Conservation (phyloP, 2,113 vertebrate species). For the Manacus vitellinus region DNA sequence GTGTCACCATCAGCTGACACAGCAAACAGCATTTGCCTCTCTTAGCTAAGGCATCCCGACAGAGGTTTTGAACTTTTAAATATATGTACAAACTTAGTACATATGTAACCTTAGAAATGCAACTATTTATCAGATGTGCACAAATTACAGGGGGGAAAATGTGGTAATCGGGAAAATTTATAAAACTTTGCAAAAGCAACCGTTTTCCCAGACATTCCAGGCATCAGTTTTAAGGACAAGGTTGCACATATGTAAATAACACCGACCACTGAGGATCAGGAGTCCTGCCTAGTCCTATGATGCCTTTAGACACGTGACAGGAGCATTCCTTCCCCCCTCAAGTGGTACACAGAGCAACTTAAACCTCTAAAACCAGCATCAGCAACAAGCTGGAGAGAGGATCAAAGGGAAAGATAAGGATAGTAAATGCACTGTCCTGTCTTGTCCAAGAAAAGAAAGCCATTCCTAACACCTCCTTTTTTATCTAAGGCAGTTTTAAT, state of each 20-base stretch:
- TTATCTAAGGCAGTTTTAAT: neutral
- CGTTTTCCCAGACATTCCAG: neutral
- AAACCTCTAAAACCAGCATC: neutral
- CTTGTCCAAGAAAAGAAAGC: neutral
- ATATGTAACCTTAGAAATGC: neutral
- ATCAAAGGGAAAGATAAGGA: neutral
- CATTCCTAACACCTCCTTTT: neutral
- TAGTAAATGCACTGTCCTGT: neutral
- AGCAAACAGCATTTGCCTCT: neutral
- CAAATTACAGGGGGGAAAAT: neutral
- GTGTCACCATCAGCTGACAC: neutral
- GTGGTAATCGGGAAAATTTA: neutral
- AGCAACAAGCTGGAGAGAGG: neutral
- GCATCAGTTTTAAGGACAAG: neutral
- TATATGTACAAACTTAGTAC: neutral
- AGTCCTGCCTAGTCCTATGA: neutral
- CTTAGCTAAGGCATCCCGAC: neutral
- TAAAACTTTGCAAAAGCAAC: neutral
- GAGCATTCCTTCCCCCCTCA: neutral
- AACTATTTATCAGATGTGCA: neutral
- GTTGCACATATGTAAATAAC: neutral
- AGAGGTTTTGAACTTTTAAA: neutral
- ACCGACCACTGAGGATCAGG: neutral
- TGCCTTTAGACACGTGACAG: neutral
- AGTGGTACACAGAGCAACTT: neutral